Evolutionary conservation across 2,113 vertebrate genomes (phyloP).

Genomic region (Herpetotheres cachinnans): DNA sequence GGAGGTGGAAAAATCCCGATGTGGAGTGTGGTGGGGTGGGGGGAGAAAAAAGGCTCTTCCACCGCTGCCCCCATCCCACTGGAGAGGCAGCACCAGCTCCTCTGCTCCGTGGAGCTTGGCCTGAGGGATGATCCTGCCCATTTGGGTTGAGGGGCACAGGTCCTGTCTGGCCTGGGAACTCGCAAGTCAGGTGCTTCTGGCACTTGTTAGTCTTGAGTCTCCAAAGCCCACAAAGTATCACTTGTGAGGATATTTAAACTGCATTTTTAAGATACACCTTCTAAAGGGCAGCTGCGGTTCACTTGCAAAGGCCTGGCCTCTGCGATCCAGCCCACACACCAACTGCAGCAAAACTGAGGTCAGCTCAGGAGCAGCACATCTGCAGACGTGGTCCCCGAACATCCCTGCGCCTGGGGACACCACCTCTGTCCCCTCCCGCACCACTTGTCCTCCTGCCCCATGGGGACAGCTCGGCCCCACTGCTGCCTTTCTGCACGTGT

Average conservation of each 20-base stretch:
- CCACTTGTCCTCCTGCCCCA: not conserved
- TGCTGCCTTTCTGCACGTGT: fast-evolving
- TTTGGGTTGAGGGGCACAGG: not conserved
- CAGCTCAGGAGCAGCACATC: not conserved
- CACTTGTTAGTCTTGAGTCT: not conserved
- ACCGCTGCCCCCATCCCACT: fast-evolving
- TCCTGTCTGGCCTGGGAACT: not conserved
- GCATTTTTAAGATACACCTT: not conserved
- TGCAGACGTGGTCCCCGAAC: not conserved
- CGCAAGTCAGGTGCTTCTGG: not conserved
- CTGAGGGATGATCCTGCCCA: not conserved
- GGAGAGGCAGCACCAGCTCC: not conserved
- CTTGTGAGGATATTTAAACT: not conserved
- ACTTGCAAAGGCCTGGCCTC: not conserved
- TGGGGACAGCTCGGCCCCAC: not conserved
- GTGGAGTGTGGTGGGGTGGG: too few relatives aligned
- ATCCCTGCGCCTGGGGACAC: not conserved
- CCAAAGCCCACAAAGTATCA: not conserved
- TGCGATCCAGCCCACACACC: not conserved
- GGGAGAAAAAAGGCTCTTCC: not conserved
- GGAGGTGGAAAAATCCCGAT: not conserved
- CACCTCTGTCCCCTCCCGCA: not conserved
- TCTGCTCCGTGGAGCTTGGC: not conserved
- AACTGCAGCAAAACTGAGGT: not conserved
- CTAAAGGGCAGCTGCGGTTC: not conserved